Evolutionary conservation across 1,140 invertebrate genomes (phyloP).

Genomic region (Trichonephila clavipes): DNA sequence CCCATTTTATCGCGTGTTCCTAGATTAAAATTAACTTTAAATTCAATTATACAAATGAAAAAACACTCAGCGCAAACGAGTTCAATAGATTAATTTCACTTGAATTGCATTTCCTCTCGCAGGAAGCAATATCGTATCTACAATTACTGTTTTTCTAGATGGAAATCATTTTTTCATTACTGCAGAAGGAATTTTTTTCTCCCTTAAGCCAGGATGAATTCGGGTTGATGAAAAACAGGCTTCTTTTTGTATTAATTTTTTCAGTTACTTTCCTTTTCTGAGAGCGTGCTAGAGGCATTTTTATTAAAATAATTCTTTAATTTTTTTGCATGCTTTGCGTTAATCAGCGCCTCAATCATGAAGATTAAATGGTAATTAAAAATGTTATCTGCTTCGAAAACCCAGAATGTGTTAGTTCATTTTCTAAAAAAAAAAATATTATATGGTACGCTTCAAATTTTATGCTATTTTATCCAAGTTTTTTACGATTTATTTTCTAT

Average conservation of each 20-base stretch:
- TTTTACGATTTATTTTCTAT: too few species aligned
- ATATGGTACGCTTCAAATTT: too few species aligned
- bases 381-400: too few species aligned
- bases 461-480: too few species aligned
- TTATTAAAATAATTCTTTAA: too few species aligned
- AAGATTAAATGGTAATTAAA: too few species aligned
- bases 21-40: background rate
- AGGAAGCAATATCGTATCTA: background rate
- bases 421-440: too few species aligned
- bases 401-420: too few species aligned
- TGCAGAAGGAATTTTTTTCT: background rate
- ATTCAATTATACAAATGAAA: background rate
- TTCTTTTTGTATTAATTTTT: background rate
- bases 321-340: background rate
- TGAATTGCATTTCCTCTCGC: background rate
- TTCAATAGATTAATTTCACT: background rate
- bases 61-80: background rate
- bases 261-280: background rate
- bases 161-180: background rate
- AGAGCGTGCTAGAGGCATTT: too few species aligned
- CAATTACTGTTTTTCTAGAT: background rate
- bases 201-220: background rate
- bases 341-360: background rate
- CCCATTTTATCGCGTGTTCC: background rate
- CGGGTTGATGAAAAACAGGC: background rate